Percentiles rank a stretch among this genome's conserved stretches.
Evolutionary conservation across 2,797 vertebrate species (phyloP).

Genomic region (Cynodonichthys magdalenae): DNA sequence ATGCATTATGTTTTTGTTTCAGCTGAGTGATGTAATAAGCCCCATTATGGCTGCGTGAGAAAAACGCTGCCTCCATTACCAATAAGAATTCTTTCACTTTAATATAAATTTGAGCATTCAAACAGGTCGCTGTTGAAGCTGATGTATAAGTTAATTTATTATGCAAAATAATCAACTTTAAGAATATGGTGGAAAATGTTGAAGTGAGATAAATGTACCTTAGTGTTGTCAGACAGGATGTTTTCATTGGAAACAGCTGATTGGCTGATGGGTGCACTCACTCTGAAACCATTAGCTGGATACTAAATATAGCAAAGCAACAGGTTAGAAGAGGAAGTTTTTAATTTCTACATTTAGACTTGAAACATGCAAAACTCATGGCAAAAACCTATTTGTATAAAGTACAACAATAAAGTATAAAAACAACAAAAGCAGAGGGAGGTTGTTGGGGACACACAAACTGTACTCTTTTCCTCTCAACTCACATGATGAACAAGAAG

Average conservation of each 20-base stretch:
- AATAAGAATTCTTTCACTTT: slow-evolving; percentile 19
- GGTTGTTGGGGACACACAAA: too few species aligned
- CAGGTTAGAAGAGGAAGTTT: neutral
- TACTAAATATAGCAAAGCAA: slow-evolving; percentile 49
- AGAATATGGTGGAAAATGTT: neutral
- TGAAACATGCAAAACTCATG: neutral
- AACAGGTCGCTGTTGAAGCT: slow-evolving; percentile 17
- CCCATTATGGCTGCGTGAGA: neutral
- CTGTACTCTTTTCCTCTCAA: too few species aligned
- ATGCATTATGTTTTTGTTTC: slow-evolving; percentile 30
- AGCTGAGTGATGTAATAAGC: slow-evolving; percentile 10
- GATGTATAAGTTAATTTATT: neutral
- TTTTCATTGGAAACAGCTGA: slow-evolving; percentile 49
- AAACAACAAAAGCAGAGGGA: too few species aligned
- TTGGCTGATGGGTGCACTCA: slow-evolving; percentile 45
- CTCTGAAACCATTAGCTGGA: slow-evolving; percentile 69
- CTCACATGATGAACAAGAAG: too few species aligned
- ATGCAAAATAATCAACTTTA: neutral
- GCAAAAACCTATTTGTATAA: neutral
- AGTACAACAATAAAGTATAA: too few species aligned
- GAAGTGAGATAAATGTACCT: slow-evolving; percentile 50
- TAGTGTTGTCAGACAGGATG: slow-evolving; percentile 5
- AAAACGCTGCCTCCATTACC: neutral
- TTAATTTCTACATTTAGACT: neutral
- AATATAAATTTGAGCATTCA: slow-evolving; percentile 30